phyloP scores from a whole-genome alignment of 2,888 invertebrate species.

The Ichneumoninae sp. region DNA sequence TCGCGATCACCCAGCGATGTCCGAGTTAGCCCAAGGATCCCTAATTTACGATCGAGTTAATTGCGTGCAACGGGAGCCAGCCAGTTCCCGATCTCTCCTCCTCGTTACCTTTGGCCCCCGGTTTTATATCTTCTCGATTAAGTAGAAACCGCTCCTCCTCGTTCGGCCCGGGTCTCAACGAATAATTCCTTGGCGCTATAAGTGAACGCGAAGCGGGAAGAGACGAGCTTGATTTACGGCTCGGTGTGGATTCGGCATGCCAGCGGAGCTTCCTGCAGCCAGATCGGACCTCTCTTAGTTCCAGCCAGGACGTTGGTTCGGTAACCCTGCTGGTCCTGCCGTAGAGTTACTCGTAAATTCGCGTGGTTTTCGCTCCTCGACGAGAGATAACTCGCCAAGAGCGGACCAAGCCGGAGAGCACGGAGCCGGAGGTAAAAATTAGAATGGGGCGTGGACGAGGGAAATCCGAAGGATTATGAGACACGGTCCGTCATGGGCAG shows the following conservation, averaged over 20 bases:
- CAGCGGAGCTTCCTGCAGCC: constrained; percentile 16
- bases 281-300: constrained; percentile 8
- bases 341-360: constrained; percentile 60
- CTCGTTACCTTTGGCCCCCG: constrained; percentile 18
- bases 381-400: constrained; percentile 23
- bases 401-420: constrained; percentile 3
- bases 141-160: constrained; percentile 41
- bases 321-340: constrained; percentile 42
- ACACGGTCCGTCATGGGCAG: constrained; percentile 43
- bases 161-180: constrained; percentile 31
- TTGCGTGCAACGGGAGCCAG: constrained; percentile 35
- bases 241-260: constrained; percentile 49
- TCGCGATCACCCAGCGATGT: background rate
- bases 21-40: constrained; percentile 17
- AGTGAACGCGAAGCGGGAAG: constrained; percentile 40
- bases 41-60: constrained; percentile 59
- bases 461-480: constrained; percentile 60
- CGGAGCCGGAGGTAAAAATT: constrained; percentile 64
- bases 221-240: constrained; percentile 58
- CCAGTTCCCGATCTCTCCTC: constrained; percentile 8
- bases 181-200: constrained; percentile 55
- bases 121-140: constrained; percentile 56
- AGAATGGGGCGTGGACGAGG: constrained; percentile 64
- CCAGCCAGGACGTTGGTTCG: constrained; percentile 8
- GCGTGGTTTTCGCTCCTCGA: constrained; percentile 10